Evolutionary conservation across 2,888 invertebrate genomes (phyloP).

Genomic region (Glaucopsyche alexis): DNA sequence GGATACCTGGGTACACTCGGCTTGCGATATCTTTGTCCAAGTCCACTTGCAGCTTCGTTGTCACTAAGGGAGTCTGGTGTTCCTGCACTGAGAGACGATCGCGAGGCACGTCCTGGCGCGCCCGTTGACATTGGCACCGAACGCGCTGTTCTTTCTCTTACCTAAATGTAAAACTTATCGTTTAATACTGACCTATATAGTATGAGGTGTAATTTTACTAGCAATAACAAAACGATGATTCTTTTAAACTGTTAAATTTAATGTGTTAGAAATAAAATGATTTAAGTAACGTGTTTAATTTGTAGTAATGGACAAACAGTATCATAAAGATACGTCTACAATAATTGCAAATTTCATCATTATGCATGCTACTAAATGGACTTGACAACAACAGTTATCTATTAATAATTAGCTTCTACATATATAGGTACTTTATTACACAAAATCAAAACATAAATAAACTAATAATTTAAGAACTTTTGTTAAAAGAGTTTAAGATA

Average conservation of each 20-base stretch:
- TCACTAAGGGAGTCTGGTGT: slow-evolving; percentile 94
- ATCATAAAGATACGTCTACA: not conserved
- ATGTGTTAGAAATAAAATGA: not conserved
- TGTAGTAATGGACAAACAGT: not conserved
- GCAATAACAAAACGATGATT: slow-evolving; percentile 17
- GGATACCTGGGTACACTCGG: slow-evolving; percentile 79
- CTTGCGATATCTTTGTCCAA: slow-evolving; percentile 84
- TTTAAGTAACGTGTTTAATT: not conserved
- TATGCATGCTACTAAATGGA: slow-evolving; percentile 62
- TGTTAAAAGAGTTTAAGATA: slow-evolving; percentile 51
- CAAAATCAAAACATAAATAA: slow-evolving; percentile 55
- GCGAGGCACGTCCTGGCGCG: slow-evolving; percentile 82
- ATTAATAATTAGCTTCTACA: slow-evolving; percentile 31
- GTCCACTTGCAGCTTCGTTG: slow-evolving; percentile 89
- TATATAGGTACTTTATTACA: slow-evolving; percentile 58
- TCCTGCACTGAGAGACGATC: slow-evolving; percentile 90
- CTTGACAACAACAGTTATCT: slow-evolving; percentile 40
- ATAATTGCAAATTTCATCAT: slow-evolving; percentile 3
- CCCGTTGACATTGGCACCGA: slow-evolving; percentile 92
- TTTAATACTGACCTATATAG: slow-evolving; percentile 25
- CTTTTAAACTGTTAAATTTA: not conserved
- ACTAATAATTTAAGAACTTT: slow-evolving; percentile 47
- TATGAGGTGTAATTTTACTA: not conserved
- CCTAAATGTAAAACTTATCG: slow-evolving; percentile 74
- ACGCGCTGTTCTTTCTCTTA: slow-evolving; percentile 94